Evolutionary conservation across 1,140 invertebrate species (phyloP).

Genomic region (Leptinotarsa lineolata): DNA sequence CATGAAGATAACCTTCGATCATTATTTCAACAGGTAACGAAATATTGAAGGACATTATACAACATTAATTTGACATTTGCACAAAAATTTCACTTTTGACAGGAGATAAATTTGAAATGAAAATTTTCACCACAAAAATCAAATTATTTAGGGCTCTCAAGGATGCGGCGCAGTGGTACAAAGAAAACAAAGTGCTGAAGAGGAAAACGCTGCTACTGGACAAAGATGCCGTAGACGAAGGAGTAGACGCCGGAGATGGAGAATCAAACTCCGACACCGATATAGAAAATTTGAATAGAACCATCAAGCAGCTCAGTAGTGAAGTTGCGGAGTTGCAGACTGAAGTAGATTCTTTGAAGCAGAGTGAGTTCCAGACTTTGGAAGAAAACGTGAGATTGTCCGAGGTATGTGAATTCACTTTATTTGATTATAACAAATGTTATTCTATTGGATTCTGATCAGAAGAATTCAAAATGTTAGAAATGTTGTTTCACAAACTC

Average conservation of each 20-base stretch:
- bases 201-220: conserved; percentile 63
- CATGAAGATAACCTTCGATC: neutral
- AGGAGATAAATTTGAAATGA: neutral
- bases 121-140: conserved; percentile 20
- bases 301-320: conserved; percentile 66
- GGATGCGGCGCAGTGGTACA: conserved; percentile 71
- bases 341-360: conserved; percentile 65
- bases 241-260: conserved; percentile 59
- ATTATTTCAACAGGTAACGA: neutral
- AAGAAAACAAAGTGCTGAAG: conserved; percentile 72
- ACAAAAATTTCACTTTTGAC: neutral
- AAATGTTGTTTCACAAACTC: no score
- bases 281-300: conserved; percentile 69
- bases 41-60: neutral
- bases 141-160: conserved; percentile 60
- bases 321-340: conserved; percentile 70
- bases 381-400: conserved; percentile 62
- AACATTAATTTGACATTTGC: neutral
- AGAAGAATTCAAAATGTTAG: no score
- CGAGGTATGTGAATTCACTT: conserved; percentile 53
- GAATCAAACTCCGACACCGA: conserved; percentile 67
- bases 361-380: conserved; percentile 73
- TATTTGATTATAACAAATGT: neutral
- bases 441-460: no score
- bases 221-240: conserved; percentile 54